Conservation (phyloP, 2,888 invertebrate genomes). For the Lasioglossum figueresi region DNA sequence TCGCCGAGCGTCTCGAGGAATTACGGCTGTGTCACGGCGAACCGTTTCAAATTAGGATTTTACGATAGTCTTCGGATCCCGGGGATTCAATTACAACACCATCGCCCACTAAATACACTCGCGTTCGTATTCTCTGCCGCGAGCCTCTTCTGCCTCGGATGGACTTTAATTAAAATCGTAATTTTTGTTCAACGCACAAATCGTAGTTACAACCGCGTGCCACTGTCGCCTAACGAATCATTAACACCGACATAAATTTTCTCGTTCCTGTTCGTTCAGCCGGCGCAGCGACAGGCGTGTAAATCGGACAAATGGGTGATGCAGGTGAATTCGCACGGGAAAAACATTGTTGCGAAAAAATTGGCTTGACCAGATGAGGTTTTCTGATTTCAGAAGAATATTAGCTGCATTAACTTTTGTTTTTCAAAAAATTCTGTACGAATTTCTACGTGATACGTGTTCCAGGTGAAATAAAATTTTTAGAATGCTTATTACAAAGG, state of each 20-base stretch:
- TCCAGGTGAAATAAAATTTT: too few species aligned
- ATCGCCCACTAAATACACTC: conserved; percentile 35
- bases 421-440: not conserved
- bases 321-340: not conserved
- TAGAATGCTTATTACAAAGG: too few species aligned
- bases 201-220: conserved; percentile 30
- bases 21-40: not conserved
- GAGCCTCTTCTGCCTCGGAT: conserved; percentile 30
- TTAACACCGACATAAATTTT: conserved; percentile 36
- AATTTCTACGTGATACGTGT: too few species aligned
- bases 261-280: not conserved
- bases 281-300: not conserved
- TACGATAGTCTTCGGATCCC: conserved; percentile 1
- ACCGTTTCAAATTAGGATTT: conserved; percentile 18
- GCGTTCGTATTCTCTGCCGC: conserved; percentile 29
- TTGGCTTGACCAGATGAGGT: not conserved
- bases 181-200: conserved; percentile 49
- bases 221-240: conserved; percentile 26
- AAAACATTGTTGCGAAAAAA: not conserved
- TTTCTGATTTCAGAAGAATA: not conserved
- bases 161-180: conserved; percentile 56
- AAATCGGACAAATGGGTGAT: not conserved
- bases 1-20: not conserved
- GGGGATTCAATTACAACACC: conserved; percentile 40
- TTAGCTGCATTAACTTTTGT: not conserved